These are phyloP conservation scores for Cossypha heuglini DNA, from an alignment of 2,797 vertebrate species.

Conservation along the genomic window DNA sequence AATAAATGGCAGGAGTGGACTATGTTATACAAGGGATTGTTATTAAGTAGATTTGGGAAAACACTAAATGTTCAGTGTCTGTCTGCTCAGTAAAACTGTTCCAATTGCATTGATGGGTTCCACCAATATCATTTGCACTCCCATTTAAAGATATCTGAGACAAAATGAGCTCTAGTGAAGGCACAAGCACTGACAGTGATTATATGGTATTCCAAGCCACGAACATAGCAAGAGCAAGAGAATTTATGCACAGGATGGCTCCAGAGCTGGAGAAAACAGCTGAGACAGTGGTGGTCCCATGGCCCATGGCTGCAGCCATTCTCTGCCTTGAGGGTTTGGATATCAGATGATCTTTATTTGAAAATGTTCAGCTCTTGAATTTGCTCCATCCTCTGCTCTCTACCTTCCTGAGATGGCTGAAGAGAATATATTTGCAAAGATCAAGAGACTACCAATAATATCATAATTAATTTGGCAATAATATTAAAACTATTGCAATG, in stretches of 20 bases:
- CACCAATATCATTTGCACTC: neutral
- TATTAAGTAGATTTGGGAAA: neutral
- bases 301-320: neutral
- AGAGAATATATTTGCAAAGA: neutral
- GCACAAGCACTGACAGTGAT: neutral
- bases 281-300: accelerated
- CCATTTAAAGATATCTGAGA: slow-evolving; percentile 16
- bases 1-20: slow-evolving; percentile 21
- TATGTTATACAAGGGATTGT: neutral
- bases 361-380: neutral
- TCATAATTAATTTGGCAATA: neutral
- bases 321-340: neutral
- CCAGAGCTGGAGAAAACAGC: neutral
- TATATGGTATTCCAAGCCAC: neutral
- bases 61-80: neutral
- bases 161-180: slow-evolving; percentile 10
- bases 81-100: neutral
- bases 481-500: neutral
- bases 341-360: neutral
- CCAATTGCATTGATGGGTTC: neutral
- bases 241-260: neutral
- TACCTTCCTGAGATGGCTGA: neutral
- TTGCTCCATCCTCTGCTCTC: neutral
- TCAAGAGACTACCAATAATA: neutral
- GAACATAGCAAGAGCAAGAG: neutral